Percentiles rank a stretch among this genome's conserved stretches.
These are phyloP conservation scores for Oreotrochilus melanogaster DNA, from an alignment of 2,113 vertebrate species.

Conservation along the genomic window DNA sequence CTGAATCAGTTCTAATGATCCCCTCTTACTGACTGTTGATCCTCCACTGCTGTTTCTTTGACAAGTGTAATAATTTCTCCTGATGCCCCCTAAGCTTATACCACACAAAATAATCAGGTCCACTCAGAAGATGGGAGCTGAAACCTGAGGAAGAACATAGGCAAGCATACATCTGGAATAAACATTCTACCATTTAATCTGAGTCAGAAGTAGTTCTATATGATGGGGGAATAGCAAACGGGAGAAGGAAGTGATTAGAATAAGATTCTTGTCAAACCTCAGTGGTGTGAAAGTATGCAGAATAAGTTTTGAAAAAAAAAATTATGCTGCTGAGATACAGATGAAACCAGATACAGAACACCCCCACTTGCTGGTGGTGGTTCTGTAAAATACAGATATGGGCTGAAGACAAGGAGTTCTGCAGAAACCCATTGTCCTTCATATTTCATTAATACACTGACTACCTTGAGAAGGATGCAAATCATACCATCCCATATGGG, in stretches of 20 bases:
- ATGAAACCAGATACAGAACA: not conserved
- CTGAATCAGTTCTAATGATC: constrained; percentile 31
- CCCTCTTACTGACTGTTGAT: constrained; percentile 12
- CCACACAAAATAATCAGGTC: constrained; percentile 5
- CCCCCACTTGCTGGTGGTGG: not conserved
- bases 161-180: not conserved
- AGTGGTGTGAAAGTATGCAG: not conserved
- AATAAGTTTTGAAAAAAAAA: not conserved
- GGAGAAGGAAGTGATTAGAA: not conserved
- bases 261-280: not conserved
- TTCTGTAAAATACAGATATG: not conserved
- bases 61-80: constrained; percentile 18
- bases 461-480: not conserved
- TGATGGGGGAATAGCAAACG: not conserved
- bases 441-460: not conserved
- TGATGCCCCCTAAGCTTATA: not conserved
- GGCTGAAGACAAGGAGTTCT: not conserved
- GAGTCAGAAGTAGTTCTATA: not conserved
- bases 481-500: not conserved
- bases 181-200: not conserved
- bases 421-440: not conserved
- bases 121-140: not conserved
- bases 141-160: not conserved
- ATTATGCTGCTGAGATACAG: not conserved
- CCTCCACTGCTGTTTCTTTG: not conserved